Conservation (phyloP, 2,113 vertebrate species). For the Pygoscelis antarcticus region DNA sequence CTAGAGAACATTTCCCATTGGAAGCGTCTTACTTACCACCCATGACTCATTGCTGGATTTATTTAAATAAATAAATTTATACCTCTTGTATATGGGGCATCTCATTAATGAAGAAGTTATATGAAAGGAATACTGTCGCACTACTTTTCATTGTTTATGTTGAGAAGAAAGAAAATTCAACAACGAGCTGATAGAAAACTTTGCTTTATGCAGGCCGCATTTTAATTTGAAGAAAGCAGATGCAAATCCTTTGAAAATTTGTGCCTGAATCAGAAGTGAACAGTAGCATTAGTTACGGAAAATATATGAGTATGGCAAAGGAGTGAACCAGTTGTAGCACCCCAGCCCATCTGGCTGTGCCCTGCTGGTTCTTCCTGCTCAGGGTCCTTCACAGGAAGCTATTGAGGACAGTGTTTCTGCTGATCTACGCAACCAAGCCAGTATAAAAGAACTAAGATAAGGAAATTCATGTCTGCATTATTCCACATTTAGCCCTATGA, state of each 20-base stretch:
- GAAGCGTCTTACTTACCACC: neutral
- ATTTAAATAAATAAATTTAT: neutral
- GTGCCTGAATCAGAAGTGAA: neutral
- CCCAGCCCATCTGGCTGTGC: neutral
- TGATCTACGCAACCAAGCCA: neutral
- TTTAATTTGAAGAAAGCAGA: neutral
- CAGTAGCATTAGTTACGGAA: neutral
- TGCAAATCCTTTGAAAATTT: neutral
- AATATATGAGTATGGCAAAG: neutral
- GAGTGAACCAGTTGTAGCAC: neutral
- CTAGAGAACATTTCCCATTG: neutral
- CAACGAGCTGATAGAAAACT: neutral
- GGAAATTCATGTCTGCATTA: neutral
- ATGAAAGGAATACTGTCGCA: neutral
- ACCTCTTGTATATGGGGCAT: neutral
- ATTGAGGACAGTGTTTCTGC: neutral
- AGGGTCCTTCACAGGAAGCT: neutral
- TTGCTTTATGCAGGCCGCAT: neutral
- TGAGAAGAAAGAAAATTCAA: neutral
- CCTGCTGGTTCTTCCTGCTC: accelerated
- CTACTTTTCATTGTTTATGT: neutral
- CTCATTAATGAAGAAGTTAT: neutral
- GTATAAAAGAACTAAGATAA: neutral
- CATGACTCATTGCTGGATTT: neutral
- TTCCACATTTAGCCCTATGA: neutral